Evolutionary conservation across 2,797 vertebrate species (phyloP).

Genomic region (Moxostoma hubbsi): DNA sequence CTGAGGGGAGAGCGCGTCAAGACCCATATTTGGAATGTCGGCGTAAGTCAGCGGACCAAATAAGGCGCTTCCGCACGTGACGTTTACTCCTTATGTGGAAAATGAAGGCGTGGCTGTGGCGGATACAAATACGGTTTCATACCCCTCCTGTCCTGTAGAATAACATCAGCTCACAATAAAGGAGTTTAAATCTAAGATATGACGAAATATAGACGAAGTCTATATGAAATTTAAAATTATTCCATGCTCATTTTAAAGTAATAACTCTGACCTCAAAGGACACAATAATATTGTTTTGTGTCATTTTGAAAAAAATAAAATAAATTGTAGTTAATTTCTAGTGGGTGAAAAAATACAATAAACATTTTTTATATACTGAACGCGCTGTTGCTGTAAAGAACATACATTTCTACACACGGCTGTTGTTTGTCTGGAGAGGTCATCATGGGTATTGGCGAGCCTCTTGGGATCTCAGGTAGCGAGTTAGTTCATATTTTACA

Average conservation of each 20-base stretch:
- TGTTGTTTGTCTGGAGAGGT: slow-evolving; percentile 25
- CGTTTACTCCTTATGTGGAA: slow-evolving; percentile 64
- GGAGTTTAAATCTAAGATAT: slow-evolving; percentile 47
- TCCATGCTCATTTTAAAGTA: neutral
- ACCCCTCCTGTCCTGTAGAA: slow-evolving; percentile 55
- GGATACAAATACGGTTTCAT: slow-evolving; percentile 45
- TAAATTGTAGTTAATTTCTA: neutral
- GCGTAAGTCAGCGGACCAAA: slow-evolving; percentile 56
- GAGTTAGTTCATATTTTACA: slow-evolving; percentile 76
- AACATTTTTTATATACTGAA: neutral
- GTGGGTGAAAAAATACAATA: neutral
- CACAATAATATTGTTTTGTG: neutral
- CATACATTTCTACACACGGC: neutral
- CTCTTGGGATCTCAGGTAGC: slow-evolving; percentile 70
- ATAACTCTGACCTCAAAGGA: neutral
- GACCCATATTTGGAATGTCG: slow-evolving; percentile 72
- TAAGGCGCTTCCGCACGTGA: slow-evolving; percentile 72
- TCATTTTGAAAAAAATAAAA: too few relatives aligned
- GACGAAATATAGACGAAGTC: neutral
- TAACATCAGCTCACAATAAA: slow-evolving; percentile 68
- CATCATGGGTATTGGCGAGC: slow-evolving; percentile 66
- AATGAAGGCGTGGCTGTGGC: slow-evolving; percentile 59
- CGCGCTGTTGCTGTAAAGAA: neutral
- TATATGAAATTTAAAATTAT: neutral
- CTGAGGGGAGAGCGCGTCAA: slow-evolving; percentile 59